phyloP scores from a whole-genome alignment of 1,140 invertebrate species.

The Hypothenemus hampei region DNA sequence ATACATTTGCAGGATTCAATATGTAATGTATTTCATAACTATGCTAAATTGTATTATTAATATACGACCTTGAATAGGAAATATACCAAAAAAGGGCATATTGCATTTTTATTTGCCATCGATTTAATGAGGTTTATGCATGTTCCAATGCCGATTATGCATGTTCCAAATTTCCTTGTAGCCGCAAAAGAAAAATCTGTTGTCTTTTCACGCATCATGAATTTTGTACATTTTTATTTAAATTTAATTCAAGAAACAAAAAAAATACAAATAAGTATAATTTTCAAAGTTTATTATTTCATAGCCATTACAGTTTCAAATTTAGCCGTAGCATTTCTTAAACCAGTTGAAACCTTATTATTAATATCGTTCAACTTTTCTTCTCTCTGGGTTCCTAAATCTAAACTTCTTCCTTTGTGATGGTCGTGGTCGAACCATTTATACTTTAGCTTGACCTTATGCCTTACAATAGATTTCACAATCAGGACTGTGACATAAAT shows the following conservation, averaged over 20 bases:
- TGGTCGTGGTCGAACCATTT: slow-evolving; percentile 32
- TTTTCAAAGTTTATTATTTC: slow-evolving; percentile 24
- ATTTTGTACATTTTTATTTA: background rate
- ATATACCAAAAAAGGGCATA: too few species aligned
- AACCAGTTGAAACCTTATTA: slow-evolving; percentile 32
- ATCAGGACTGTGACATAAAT: slow-evolving; percentile 73
- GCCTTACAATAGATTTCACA: slow-evolving; percentile 70
- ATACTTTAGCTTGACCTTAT: slow-evolving; percentile 56
- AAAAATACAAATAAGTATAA: slow-evolving; percentile 1
- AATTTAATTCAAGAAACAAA: slow-evolving; percentile 6
- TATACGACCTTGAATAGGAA: too few species aligned
- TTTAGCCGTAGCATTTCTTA: slow-evolving; percentile 33
- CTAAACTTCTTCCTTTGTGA: slow-evolving; percentile 21
- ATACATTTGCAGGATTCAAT: too few species aligned
- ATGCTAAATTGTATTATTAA: too few species aligned
- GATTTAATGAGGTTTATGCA: too few species aligned
- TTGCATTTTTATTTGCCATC: too few species aligned
- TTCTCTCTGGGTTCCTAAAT: slow-evolving; percentile 26
- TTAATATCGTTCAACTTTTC: slow-evolving; percentile 22
- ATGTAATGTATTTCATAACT: too few species aligned
- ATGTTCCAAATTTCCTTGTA: background rate
- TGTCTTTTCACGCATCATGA: too few species aligned
- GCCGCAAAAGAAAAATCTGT: background rate
- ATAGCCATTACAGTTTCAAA: slow-evolving; percentile 34
- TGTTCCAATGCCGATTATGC: too few species aligned